phyloP scores from a whole-genome alignment of 2,888 invertebrate species.

The Thysanoteuthis rhombus region DNA sequence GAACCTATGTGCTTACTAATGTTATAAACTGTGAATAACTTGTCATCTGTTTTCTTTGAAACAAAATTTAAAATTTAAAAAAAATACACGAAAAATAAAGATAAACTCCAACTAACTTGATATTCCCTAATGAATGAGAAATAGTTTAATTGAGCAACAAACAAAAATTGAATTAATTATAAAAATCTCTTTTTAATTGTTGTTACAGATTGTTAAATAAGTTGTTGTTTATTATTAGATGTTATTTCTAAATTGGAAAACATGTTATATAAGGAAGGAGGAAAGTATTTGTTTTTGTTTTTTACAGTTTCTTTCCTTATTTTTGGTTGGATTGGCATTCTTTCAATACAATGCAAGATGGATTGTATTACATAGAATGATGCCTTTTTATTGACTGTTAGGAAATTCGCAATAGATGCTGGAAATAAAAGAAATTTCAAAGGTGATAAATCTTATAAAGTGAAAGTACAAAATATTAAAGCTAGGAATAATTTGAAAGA shows the following conservation, averaged over 20 bases:
- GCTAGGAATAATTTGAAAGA: not conserved
- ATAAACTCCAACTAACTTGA: not conserved
- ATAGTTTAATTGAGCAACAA: not conserved
- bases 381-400: not conserved
- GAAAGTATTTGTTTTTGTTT: not conserved
- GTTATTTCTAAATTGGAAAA: not conserved
- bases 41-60: conserved; percentile 16
- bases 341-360: not conserved
- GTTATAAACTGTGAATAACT: conserved; percentile 26
- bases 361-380: not conserved
- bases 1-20: conserved; percentile 18
- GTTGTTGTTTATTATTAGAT: not conserved
- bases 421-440: not conserved
- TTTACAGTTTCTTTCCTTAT: not conserved
- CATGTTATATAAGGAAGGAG: not conserved
- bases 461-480: not conserved
- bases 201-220: not conserved
- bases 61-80: not conserved
- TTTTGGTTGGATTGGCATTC: not conserved
- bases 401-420: not conserved
- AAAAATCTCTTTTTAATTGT: not conserved
- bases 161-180: not conserved
- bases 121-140: not conserved
- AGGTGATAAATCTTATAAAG: not conserved
- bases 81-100: not conserved